A percentile compares a stretch with the other conserved stretches of the same genome.
These are phyloP conservation scores for Podarcis muralis DNA, from an alignment of 2,113 vertebrate species.

Conservation along the genomic window DNA sequence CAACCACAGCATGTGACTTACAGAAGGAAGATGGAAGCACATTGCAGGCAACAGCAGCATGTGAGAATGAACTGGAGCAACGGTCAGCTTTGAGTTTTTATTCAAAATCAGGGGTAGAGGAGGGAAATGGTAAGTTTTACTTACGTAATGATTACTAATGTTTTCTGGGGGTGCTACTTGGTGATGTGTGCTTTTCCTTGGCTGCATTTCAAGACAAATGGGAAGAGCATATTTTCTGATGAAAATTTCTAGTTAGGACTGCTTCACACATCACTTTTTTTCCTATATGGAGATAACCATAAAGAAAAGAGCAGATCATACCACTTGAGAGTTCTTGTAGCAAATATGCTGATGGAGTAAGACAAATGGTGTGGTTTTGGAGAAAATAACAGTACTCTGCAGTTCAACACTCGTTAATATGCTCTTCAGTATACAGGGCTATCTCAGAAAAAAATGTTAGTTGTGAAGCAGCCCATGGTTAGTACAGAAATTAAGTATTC, in stretches of 20 bases:
- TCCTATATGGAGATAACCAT: not conserved
- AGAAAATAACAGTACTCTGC: not conserved
- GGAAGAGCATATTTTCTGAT: not conserved
- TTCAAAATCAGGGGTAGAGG: not conserved
- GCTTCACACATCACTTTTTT: not conserved
- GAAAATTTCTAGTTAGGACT: not conserved
- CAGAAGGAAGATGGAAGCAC: not conserved
- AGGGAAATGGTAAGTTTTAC: not conserved
- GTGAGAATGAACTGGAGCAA: not conserved
- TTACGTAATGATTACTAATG: not conserved
- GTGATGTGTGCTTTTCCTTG: not conserved
- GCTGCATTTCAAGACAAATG: slow-evolving; percentile 13
- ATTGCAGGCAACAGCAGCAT: not conserved
- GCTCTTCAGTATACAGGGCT: not conserved
- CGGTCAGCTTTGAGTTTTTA: not conserved
- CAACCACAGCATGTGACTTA: not conserved
- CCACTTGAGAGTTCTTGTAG: not conserved
- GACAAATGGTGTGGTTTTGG: too few species aligned
- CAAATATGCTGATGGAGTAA: not conserved
- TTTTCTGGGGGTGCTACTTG: slow-evolving; percentile 32
- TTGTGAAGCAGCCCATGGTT: not conserved
- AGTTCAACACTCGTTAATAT: not conserved
- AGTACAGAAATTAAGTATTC: not conserved
- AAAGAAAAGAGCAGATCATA: not conserved
- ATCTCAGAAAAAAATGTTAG: not conserved